Evolutionary conservation across 2,888 invertebrate genomes (phyloP), one percentile per base, ranked within the genome.

Genomic region (Diloba caeruleocephala): DNA sequence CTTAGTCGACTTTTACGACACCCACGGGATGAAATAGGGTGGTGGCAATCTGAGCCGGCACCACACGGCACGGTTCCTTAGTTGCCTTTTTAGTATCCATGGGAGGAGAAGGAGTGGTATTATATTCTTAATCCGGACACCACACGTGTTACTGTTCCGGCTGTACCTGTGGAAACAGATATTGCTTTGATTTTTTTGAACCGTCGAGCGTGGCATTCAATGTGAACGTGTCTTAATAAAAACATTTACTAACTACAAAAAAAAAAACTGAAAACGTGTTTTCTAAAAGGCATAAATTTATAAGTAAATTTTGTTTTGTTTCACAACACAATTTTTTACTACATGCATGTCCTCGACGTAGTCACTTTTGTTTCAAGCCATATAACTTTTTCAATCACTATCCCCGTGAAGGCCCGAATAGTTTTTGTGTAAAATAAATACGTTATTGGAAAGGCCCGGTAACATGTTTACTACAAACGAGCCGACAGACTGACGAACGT

Each of bases 381-480:
- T 54, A 55, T 25, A 54, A 8, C 38, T 68, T 67, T 69, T 71
- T 44, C 29, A 39, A 3, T 1, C 2, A 25, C 29, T 10, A 36
- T 43, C 48, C 49, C 8, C 12, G 13, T 14, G 6, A 14, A 4
- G 17, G 39, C 53, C 23, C 1, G 26, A 67, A 54, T 54, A 28
- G 4, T 5, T n/a, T 41, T 68, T 71, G 65, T 71, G 36, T 68
- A 48, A 54, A 54, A 55, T 43, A 42, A 54, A 63, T 45, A 54
- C 28, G 46, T 51, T 58, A 46, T 65, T 25, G 37, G 39, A 10
- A 45, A 34, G 13, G 34, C 31, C 37, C 34, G 23, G 43, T 34
- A 54, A 58, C 28, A 60, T 36, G 14, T 38, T 38, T 28, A n/a
- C n/a, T 36, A 62, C 59, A 71, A 66, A 64, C 42, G 62, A 26